Evolutionary conservation across 1,140 invertebrate genomes (phyloP), one percentile per base, ranked within the genome.

Genomic region (Choristoneura fumiferana): DNA sequence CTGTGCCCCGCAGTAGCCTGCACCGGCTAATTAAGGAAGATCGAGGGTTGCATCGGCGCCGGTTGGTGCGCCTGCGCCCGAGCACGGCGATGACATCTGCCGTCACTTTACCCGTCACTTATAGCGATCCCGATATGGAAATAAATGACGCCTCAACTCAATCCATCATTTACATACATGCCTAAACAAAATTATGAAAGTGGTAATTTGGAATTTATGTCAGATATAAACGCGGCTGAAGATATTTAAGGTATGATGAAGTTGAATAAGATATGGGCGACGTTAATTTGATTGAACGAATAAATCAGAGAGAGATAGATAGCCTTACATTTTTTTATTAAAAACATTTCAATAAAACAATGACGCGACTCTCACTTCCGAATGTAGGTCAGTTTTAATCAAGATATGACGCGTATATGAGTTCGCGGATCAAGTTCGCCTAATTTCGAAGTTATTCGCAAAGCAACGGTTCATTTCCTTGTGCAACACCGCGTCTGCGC

Each of bases 61-160:
- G 22, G 22, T 6, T 29, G 22, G 22, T 6, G 29, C 22, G 18
- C 17, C 15, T 18, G 40, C 15, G 40, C 22, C 15, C 43, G 29
- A n/a, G 10, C 43, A 5, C 43, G 29, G 22, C 33, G 57, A 37
- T 52, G 57, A 58, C 57, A 58, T 52, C 40, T 58, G 57, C 43
- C 34, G 57, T 37, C 57, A 38, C 34, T 52, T n/a, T n/a, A 29
- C 29, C 43, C 18, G 43, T 18, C 43, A 33, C 43, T 49, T n/a
- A n/a, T n/a, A n/a, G 17, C 14, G 9, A 15, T 12, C 43, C 22
- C 18, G 29, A 12, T 49, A 49, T 49, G 43, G 43, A 22, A 49
- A 49, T 49, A 49, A 43, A 49, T 49, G 43, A 29, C 14, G 18
- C 18, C 15, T 49, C 43, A n/a, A 9, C 12, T 18, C 43, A 49